Evolutionary conservation across 2,888 invertebrate genomes (phyloP).

Genomic region (Lycophotia porphyrea): DNA sequence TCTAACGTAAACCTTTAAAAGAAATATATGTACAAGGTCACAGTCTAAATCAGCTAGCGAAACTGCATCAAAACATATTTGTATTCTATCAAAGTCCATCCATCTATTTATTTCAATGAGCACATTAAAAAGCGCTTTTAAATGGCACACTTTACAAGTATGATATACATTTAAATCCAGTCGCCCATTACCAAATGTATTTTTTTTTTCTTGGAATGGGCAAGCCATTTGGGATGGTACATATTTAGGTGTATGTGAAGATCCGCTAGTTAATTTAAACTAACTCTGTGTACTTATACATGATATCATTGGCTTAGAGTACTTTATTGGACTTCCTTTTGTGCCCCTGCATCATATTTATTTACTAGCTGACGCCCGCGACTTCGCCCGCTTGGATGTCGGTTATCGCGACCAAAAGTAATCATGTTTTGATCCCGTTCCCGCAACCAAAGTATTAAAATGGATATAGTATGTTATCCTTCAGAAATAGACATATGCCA

Average conservation of each 20-base stretch:
- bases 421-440: no score
- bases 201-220: neutral
- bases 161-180: neutral
- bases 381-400: no score
- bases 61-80: neutral
- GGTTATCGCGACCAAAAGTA: no score
- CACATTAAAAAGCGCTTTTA: no score
- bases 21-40: constrained; percentile 23
- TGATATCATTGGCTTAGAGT: neutral
- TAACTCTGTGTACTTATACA: neutral
- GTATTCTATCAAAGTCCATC: neutral
- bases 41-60: neutral
- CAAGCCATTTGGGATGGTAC: neutral
- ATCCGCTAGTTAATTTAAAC: neutral
- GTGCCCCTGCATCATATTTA: no score
- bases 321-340: no score
- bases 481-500: no score
- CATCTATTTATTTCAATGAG: neutral
- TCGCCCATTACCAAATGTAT: neutral
- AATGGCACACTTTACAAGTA: no score
- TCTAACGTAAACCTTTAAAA: constrained; percentile 72
- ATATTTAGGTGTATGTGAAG: neutral
- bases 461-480: no score
- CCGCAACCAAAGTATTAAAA: no score
- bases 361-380: no score